Conservation (phyloP, 2,797 vertebrate genomes). For the Tenualosa thibaudeaui region DNA sequence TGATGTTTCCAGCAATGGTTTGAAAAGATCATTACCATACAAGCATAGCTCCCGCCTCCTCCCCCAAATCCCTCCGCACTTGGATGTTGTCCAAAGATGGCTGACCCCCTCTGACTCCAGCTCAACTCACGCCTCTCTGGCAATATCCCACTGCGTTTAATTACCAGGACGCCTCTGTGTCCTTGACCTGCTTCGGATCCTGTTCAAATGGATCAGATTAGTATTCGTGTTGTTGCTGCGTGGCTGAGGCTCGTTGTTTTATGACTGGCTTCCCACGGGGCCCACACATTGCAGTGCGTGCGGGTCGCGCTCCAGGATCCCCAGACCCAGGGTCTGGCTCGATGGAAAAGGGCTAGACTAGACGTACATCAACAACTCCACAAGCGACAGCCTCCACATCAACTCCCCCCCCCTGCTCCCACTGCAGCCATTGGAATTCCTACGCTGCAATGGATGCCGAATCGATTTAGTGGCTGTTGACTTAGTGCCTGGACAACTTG, state of each 20-base stretch:
- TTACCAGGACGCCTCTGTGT: background rate
- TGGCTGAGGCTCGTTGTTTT: background rate
- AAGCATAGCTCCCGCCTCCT: background rate
- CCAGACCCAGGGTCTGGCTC: background rate
- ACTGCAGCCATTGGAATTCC: background rate
- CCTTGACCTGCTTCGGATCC: background rate
- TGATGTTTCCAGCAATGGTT: background rate
- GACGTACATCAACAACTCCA: background rate
- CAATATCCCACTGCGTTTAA: constrained; percentile 39
- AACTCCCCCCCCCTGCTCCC: background rate
- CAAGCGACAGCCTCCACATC: background rate
- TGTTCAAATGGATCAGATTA: background rate
- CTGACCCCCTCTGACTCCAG: background rate
- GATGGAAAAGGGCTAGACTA: background rate
- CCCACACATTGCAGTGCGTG: background rate
- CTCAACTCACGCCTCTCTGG: background rate
- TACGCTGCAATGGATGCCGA: background rate
- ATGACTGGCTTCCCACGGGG: background rate
- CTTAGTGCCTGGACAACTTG: constrained; percentile 18
- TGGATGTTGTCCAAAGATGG: background rate
- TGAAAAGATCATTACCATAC: background rate
- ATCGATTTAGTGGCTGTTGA: constrained; percentile 29
- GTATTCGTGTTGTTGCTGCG: background rate
- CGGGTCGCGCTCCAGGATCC: background rate
- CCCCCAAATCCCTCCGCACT: background rate